Conservation (phyloP, 2,888 invertebrate genomes). For the Elaeidobius kamerunicus region DNA sequence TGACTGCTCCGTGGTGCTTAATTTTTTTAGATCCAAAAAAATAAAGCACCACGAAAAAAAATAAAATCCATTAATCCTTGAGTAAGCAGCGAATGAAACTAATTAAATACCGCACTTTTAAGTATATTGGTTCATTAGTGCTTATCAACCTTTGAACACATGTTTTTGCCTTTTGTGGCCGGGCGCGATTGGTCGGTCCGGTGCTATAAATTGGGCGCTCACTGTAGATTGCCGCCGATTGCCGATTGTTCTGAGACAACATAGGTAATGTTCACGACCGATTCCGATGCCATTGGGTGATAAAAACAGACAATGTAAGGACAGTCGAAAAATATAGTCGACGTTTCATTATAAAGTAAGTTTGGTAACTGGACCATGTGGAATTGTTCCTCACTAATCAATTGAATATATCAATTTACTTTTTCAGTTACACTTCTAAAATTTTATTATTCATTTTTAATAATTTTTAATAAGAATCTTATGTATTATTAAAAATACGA, state of each 20-base stretch:
- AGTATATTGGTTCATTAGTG: slow-evolving; percentile 46
- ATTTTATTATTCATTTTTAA: neutral
- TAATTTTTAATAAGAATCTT: neutral
- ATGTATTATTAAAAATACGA: neutral
- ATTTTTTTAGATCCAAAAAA: too few species aligned
- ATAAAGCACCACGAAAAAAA: too few species aligned
- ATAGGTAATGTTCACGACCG: slow-evolving; percentile 28
- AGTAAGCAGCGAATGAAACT: slow-evolving; percentile 25
- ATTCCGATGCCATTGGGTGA: slow-evolving; percentile 19
- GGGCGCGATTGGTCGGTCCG: slow-evolving; percentile 36
- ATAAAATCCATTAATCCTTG: too few species aligned
- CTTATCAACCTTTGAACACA: slow-evolving; percentile 46
- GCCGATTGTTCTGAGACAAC: slow-evolving; percentile 25
- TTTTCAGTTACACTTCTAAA: too few species aligned
- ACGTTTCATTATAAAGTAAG: too few species aligned
- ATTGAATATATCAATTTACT: too few species aligned
- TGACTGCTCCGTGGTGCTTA: too few species aligned
- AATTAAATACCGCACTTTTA: slow-evolving; percentile 33
- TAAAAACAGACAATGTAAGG: neutral
- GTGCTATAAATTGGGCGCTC: slow-evolving; percentile 43
- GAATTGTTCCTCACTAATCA: too few species aligned
- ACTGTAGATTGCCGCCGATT: slow-evolving; percentile 22
- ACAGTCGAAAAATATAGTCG: too few species aligned
- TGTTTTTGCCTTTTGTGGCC: slow-evolving; percentile 48
- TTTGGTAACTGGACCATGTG: neutral